Evolutionary conservation across 2,113 vertebrate genomes (phyloP).

Genomic region (Seriola rivoliana): DNA sequence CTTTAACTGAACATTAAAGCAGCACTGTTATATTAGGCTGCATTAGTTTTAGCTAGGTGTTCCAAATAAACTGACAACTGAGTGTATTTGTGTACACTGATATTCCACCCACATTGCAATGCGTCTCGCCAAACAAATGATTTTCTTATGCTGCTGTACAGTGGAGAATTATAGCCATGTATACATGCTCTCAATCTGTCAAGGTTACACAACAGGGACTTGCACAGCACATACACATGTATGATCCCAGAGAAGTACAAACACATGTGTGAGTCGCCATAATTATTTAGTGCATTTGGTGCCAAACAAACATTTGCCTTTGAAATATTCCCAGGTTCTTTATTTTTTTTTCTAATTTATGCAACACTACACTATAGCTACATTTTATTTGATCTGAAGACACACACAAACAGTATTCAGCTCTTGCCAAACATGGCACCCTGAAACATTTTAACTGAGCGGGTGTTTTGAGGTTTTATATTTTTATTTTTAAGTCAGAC

Average conservation of each 20-base stretch:
- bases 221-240: slow-evolving; percentile 22
- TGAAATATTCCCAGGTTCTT: slow-evolving; percentile 20
- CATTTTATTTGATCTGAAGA: neutral
- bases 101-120: slow-evolving; percentile 53
- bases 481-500: neutral
- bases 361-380: neutral
- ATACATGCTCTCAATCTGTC: slow-evolving; percentile 68
- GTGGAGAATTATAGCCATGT: slow-evolving; percentile 31
- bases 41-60: neutral
- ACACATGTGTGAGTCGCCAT: slow-evolving; percentile 8
- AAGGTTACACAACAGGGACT: slow-evolving; percentile 52
- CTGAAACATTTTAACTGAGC: neutral
- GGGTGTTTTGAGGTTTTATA: neutral
- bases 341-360: slow-evolving; percentile 8
- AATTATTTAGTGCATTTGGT: slow-evolving; percentile 31
- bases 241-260: slow-evolving; percentile 16
- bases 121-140: slow-evolving; percentile 40
- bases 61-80: neutral
- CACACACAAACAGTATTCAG: neutral
- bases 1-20: neutral
- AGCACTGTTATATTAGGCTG: neutral
- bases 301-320: slow-evolving; percentile 44
- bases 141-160: slow-evolving; percentile 35
- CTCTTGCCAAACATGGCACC: neutral
- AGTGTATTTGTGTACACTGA: slow-evolving; percentile 1